A percentile compares a stretch with the other conserved stretches of the same genome.
These are phyloP conservation scores for Cryptus armator DNA, from an alignment of 2,888 invertebrate species.

Conservation along the genomic window DNA sequence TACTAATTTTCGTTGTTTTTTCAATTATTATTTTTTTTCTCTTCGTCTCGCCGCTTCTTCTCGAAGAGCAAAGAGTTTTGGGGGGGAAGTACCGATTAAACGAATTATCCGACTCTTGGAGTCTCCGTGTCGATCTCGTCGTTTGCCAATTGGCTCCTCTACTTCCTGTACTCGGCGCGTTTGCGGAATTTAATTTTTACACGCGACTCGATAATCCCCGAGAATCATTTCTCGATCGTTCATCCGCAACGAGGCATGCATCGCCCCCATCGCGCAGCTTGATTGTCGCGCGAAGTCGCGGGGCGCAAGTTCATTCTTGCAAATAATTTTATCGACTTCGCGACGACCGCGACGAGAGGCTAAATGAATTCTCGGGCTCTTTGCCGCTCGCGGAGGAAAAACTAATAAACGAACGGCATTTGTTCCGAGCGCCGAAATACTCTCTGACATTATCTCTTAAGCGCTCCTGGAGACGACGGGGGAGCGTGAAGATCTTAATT, in stretches of 20 bases:
- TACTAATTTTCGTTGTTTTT: background rate
- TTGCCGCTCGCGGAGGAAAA: background rate
- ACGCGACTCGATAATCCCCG: background rate
- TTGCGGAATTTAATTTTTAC: background rate
- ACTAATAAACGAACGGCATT: background rate
- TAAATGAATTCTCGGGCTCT: background rate
- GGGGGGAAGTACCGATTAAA: background rate
- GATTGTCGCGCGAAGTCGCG: background rate
- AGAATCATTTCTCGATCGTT: conserved; percentile 5
- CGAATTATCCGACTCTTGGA: background rate
- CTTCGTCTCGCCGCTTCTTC: conserved; percentile 4
- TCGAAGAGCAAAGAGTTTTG: background rate
- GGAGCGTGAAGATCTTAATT: conserved; percentile 27
- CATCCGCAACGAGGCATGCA: background rate
- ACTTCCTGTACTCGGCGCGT: too few species aligned
- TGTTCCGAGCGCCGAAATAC: background rate
- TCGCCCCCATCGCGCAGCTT: background rate
- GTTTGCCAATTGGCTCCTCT: background rate
- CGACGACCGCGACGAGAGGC: background rate
- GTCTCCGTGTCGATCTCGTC: background rate
- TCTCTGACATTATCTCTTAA: background rate
- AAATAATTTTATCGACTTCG: background rate
- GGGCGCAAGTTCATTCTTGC: conserved; percentile 37
- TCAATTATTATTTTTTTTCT: background rate
- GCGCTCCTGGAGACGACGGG: background rate